Evolutionary conservation across 2,797 vertebrate genomes (phyloP), one percentile per base, ranked within the genome.

Genomic region (Rhincodon typus): DNA sequence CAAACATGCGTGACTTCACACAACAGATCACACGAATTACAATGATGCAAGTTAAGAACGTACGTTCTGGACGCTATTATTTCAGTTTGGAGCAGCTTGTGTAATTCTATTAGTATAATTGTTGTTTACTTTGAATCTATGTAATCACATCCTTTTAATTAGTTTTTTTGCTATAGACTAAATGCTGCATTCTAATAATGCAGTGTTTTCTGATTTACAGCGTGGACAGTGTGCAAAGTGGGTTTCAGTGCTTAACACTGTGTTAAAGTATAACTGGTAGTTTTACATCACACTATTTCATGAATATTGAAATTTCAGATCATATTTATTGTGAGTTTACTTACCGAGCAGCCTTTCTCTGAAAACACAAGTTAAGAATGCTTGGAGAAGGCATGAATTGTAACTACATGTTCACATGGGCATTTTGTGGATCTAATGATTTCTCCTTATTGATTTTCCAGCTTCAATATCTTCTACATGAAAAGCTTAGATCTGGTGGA

Each of bases 401-500:
- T 84, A 90, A n/a, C 38, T 46, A 0, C 72, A 13, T 8, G 90
- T 34, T 53, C 25, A 66, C 50, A 42, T 7, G 19, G 19, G 66
- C 42, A 53, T 53, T 50, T 50, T 74, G 42, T 72, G 67, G 67
- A 30, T 42, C 94, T 94, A 46, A 46, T 93, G 62, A 57, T 12
- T 62, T 53, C 53, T 34, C 13, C 27, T 67, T 0, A 25, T 72
- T 72, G 79, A 3, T 91, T 67, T 94, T 42, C 23, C 67, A 96
- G 96, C 62, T 96, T 19, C 69, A 96, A 70, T 94, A 96, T 84
- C 96, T 95, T 66, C 74, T 96, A 66, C 84, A 95, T 90, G 96
- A 96, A 23, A 96, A 96, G 84, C 96, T 96, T 72, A 94, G 77
- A 86, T 96, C 96, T 0, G 96, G 96, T 30, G 96, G 96, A 62